phyloP scores from a whole-genome alignment of 2,888 invertebrate genomes.

The Phortica okadai region DNA sequence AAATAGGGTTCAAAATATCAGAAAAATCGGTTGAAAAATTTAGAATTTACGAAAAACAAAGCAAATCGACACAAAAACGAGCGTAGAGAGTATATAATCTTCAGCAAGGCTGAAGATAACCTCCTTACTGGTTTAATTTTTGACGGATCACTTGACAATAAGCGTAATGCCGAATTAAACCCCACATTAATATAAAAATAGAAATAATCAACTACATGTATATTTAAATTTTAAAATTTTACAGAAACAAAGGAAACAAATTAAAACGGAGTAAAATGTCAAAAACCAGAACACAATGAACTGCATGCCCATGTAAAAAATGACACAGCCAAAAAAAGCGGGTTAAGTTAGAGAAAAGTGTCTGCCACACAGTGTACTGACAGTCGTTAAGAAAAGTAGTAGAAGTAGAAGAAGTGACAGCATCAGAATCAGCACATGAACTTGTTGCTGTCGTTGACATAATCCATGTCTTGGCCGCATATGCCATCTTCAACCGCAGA shows the following conservation, averaged over 20 bases:
- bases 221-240: neutral
- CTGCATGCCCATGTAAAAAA: neutral
- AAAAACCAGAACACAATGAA: constrained; percentile 36
- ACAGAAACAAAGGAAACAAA: constrained; percentile 62
- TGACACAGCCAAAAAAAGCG: neutral
- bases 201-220: too few relatives aligned
- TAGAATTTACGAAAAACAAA: too few relatives aligned
- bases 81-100: too few relatives aligned
- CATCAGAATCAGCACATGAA: neutral
- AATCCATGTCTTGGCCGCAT: neutral
- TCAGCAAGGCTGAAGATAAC: too few relatives aligned
- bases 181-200: too few relatives aligned
- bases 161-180: too few relatives aligned
- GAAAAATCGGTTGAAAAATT: too few relatives aligned
- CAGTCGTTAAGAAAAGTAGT: neutral
- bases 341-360: neutral
- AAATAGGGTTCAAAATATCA: too few relatives aligned
- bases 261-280: constrained; percentile 50
- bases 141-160: too few relatives aligned
- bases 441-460: constrained; percentile 26
- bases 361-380: neutral
- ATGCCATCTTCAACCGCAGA: constrained; percentile 13
- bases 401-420: neutral
- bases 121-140: too few relatives aligned
- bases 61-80: too few relatives aligned